Evolutionary conservation across 2,113 vertebrate genomes (phyloP).

Genomic region (Melanocharis versteri): DNA sequence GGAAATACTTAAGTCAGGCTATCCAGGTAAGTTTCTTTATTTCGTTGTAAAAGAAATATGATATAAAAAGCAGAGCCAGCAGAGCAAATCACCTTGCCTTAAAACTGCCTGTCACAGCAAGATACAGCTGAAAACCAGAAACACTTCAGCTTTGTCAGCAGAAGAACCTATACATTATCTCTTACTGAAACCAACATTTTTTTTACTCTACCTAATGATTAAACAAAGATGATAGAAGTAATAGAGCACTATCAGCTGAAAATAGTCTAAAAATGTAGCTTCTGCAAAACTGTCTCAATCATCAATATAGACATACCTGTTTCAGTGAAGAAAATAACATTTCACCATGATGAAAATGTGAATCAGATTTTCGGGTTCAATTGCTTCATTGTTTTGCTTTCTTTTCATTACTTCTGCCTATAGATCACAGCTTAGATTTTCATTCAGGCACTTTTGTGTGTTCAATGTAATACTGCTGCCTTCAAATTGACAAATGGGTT

Average conservation of each 20-base stretch:
- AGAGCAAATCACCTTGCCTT: neutral
- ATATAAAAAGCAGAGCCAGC: neutral
- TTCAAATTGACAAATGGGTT: slow-evolving; percentile 7
- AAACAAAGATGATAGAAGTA: slow-evolving; percentile 6
- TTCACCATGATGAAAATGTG: neutral
- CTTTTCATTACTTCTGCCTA: neutral
- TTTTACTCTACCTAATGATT: neutral
- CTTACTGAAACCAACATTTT: neutral
- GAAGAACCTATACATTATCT: neutral
- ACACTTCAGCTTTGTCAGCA: neutral
- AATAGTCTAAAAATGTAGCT: neutral
- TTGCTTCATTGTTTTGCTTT: neutral
- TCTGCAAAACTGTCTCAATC: neutral
- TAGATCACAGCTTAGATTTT: neutral
- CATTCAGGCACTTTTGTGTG: neutral
- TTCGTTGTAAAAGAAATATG: neutral
- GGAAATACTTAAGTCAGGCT: neutral
- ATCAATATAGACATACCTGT: neutral
- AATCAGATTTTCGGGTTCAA: neutral
- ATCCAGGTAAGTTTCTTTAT: neutral
- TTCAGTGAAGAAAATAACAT: neutral
- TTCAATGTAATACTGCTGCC: neutral
- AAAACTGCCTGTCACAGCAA: neutral
- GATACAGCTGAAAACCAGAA: neutral
- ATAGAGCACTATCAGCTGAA: neutral